Conservation (phyloP, 2,888 invertebrate genomes). For the Catocala fraxini region DNA sequence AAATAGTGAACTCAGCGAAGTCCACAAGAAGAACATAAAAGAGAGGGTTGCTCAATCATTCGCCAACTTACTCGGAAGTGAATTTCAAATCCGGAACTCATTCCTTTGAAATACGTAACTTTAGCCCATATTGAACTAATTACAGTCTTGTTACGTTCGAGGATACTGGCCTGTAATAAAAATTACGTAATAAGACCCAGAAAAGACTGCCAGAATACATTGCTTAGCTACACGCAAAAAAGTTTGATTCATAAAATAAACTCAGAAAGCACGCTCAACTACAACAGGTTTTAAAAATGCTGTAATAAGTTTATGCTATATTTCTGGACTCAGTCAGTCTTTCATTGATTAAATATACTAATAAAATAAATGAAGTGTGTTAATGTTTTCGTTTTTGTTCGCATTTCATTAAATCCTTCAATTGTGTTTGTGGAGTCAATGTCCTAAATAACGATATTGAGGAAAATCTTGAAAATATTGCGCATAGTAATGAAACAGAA, state of each 20-base stretch:
- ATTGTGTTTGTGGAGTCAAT: too few relatives aligned
- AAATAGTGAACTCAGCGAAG: constrained; percentile 84
- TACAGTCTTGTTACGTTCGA: constrained; percentile 31
- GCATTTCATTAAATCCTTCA: not conserved
- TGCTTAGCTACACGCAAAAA: not conserved
- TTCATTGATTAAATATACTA: not conserved
- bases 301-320: not conserved
- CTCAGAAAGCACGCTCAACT: not conserved
- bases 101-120: constrained; percentile 38
- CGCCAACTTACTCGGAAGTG: constrained; percentile 52
- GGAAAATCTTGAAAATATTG: not conserved
- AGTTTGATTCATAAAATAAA: not conserved
- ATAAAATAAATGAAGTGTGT: not conserved
- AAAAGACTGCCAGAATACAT: not conserved
- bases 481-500: not conserved
- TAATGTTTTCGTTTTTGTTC: not conserved
- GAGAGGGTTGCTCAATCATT: constrained; percentile 55
- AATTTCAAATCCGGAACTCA: constrained; percentile 49
- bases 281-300: not conserved
- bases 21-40: constrained; percentile 67
- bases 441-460: not conserved
- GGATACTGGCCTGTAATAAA: constrained; percentile 31
- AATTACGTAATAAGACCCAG: constrained; percentile 8
- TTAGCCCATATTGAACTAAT: constrained; percentile 46
- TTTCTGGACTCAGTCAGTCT: not conserved